These are phyloP conservation scores for Tetragonisca angustula DNA, from an alignment of 2,888 invertebrate species.

Conservation along the genomic window DNA sequence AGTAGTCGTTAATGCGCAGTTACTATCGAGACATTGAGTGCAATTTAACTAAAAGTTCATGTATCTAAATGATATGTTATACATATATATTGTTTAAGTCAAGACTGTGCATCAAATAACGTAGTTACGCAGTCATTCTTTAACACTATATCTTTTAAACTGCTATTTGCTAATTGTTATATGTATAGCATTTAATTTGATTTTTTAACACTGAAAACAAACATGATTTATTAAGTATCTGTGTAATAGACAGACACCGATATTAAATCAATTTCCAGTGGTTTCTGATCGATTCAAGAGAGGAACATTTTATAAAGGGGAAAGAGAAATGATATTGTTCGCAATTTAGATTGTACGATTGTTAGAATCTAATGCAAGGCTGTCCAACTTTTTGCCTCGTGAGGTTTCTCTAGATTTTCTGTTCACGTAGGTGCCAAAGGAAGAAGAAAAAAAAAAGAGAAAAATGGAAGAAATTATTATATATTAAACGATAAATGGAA, in stretches of 20 bases:
- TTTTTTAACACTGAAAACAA: neutral
- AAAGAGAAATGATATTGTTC: constrained; percentile 13
- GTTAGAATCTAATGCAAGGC: constrained; percentile 39
- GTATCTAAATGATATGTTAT: constrained; percentile 24
- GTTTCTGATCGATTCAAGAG: constrained; percentile 21
- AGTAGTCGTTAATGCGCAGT: constrained; percentile 41
- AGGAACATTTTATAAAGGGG: constrained; percentile 19
- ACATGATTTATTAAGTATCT: constrained; percentile 3
- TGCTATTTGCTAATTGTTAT: constrained; percentile 41
- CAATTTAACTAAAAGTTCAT: constrained; percentile 52
- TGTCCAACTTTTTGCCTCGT: constrained; percentile 56
- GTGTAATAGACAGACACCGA: constrained; percentile 25
- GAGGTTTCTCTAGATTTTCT: constrained; percentile 26
- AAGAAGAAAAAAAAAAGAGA: neutral
- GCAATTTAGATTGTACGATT: constrained; percentile 27
- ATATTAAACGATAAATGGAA: constrained; percentile 42
- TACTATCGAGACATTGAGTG: constrained; percentile 52
- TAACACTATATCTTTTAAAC: constrained; percentile 42
- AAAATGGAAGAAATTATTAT: constrained; percentile 23
- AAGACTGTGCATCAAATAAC: constrained; percentile 21
- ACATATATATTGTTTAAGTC: constrained; percentile 36
- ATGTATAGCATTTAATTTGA: constrained; percentile 15
- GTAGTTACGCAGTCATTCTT: constrained; percentile 23
- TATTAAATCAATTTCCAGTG: constrained; percentile 37
- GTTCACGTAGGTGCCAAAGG: constrained; percentile 36